Conservation (phyloP, 1,140 invertebrate species). For the Brevipalpus yothersi region DNA sequence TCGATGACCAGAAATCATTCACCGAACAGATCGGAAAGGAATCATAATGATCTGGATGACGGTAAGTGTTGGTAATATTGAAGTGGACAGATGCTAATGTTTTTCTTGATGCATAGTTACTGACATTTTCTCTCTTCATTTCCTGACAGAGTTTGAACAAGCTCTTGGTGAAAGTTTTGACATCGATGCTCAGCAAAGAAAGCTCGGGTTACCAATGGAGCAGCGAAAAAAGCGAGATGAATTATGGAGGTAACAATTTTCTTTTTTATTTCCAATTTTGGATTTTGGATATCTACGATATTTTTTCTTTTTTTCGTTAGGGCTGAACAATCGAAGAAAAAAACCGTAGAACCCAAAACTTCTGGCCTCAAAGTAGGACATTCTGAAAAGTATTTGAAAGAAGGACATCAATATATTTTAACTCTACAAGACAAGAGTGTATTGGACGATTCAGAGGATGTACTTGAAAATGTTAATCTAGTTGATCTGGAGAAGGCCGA, state of each 20-base stretch:
- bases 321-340: neutral
- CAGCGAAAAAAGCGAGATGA: constrained; percentile 79
- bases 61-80: too few species aligned
- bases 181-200: constrained; percentile 38
- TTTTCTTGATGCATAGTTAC: too few species aligned
- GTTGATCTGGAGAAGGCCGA: constrained; percentile 73
- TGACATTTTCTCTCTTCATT: too few species aligned
- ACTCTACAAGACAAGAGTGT: constrained; percentile 82
- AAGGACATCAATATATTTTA: constrained; percentile 61
- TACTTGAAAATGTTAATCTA: constrained; percentile 86
- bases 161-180: constrained; percentile 7
- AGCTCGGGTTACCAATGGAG: constrained; percentile 83
- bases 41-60: too few species aligned
- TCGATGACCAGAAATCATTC: neutral
- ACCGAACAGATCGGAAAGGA: too few species aligned
- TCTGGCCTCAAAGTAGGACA: constrained; percentile 65
- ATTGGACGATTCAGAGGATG: constrained; percentile 61
- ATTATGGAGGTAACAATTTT: constrained; percentile 36
- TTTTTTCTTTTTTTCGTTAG: too few species aligned
- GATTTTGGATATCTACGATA: constrained; percentile 18
- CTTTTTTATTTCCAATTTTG: too few species aligned
- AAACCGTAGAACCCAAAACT: neutral
- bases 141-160: too few species aligned
- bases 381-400: constrained; percentile 43
- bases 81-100: too few species aligned